These are phyloP conservation scores for Chloroceryle aenea DNA, from an alignment of 2,113 vertebrate species.

Conservation along the genomic window DNA sequence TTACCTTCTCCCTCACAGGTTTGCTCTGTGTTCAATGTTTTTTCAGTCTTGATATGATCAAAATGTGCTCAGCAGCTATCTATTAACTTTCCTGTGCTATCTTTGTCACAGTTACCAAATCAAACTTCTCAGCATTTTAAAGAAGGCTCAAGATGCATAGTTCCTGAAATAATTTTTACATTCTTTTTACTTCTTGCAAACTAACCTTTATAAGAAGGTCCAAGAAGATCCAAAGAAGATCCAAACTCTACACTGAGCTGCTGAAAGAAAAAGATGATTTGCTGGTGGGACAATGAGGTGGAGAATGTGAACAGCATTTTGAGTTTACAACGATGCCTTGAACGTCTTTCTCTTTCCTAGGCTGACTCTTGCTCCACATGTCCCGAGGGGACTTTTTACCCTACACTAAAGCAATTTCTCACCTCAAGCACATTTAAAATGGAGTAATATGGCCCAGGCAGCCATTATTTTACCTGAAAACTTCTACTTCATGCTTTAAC, in stretches of 20 bases:
- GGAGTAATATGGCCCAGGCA: background rate
- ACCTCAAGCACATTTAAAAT: background rate
- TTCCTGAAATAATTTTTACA: background rate
- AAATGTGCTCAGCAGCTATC: background rate
- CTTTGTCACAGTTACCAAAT: background rate
- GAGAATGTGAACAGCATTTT: fast-evolving
- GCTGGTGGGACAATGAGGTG: background rate
- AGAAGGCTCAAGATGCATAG: background rate
- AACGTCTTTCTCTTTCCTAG: background rate
- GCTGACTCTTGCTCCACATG: background rate
- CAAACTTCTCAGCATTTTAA: background rate
- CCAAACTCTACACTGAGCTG: background rate
- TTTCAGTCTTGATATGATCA: background rate
- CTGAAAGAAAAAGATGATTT: background rate
- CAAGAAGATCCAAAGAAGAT: too few relatives aligned
- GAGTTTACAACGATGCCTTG: background rate
- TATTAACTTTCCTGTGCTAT: background rate
- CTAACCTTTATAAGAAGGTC: background rate
- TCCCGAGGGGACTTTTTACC: background rate
- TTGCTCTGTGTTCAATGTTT: background rate
- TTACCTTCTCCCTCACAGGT: background rate
- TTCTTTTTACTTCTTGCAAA: background rate
- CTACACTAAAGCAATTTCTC: background rate
- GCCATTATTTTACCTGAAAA: background rate
- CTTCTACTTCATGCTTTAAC: background rate